A percentile compares a stretch with the other conserved stretches of the same genome.
Evolutionary conservation across 2,888 invertebrate genomes (phyloP).

Genomic region (Colletes collaris): DNA sequence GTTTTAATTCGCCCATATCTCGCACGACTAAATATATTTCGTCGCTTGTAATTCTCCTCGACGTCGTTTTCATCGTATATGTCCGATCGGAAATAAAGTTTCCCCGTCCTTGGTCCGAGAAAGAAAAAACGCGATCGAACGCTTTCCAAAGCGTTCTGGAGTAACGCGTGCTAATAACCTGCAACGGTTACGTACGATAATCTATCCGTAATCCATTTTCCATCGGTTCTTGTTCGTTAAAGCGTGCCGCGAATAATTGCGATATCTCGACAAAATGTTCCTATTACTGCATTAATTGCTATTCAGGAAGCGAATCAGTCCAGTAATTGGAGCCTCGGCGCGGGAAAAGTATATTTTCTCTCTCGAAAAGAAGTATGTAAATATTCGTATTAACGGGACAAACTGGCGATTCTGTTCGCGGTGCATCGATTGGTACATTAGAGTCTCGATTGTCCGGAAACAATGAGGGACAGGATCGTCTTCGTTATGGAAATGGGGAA

Average conservation of each 20-base stretch:
- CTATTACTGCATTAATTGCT: conserved; percentile 24
- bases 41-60: conserved; percentile 19
- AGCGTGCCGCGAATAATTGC: conserved; percentile 22
- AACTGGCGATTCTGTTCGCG: not conserved
- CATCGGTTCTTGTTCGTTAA: conserved; percentile 18
- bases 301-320: conserved; percentile 30
- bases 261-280: conserved; percentile 23
- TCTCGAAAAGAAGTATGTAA: not conserved
- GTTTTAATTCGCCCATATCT: conserved; percentile 29
- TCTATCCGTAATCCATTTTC: conserved; percentile 30
- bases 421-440: not conserved
- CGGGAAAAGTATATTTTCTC: conserved; percentile 23
- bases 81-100: conserved; percentile 7
- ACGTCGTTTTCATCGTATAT: not conserved
- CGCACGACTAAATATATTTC: conserved; percentile 14
- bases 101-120: not conserved
- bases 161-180: conserved; percentile 8
- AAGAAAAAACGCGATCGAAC: conserved; percentile 12
- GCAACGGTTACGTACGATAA: conserved; percentile 30
- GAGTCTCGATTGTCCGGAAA: conserved; percentile 12
- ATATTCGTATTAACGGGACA: not conserved
- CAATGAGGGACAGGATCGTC: not conserved
- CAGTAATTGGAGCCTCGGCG: conserved; percentile 7
- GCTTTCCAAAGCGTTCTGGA: conserved; percentile 19
- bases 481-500: conserved; percentile 5